Base-by-base conservation (phyloP, 2,888 invertebrate species). In the Tipula lateralis region DNA sequence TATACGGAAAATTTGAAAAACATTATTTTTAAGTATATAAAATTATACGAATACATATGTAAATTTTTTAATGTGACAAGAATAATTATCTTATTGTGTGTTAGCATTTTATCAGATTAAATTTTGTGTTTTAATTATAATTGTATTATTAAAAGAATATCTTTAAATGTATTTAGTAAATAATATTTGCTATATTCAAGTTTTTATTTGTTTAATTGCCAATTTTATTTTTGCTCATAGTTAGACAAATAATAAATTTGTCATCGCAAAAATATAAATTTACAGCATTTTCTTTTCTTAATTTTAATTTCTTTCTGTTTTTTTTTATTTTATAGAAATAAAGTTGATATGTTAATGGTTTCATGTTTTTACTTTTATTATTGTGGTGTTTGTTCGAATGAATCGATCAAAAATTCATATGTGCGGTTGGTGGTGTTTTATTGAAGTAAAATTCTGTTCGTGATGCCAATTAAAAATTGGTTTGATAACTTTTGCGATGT, bases 231-330 rank as follows among this genome's bases (percentile, higher is more conserved):
- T 24, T 66, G 66, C 66, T 66, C 66, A 66, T 66, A 66, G 24
- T 66, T 66, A 66, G 66, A 24, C 24, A 66, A 66, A 66, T 66
- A 66, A 66, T 66, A 66, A 66, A 66, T 66, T 66, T 66, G 66
- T 66, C 66, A 24, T 66, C 66, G 24, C 66, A 66, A 12, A 66
- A 24, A 66, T 66, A 66, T 24, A 66, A 66, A 24, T 66, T 66
- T 66, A 66, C 66, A 24, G 16, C 44, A 44, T 44, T n/a, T 44
- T 44, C n/a, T 44, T n/a, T 44, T 44, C 5, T 44, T 44, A 44
- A 44, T 66, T 66, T 66, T 66, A 66, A 16, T 50, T 50, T 16
- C 5, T 16, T 50, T 66, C 24, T 66, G 66, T 66, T 24, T 66
- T 66, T 44, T 16, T 24, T 66, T 24, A 50, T 50, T 1, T 44